Base-by-base conservation (phyloP, 2,888 invertebrate genomes). In the Acronicta psi region DNA sequence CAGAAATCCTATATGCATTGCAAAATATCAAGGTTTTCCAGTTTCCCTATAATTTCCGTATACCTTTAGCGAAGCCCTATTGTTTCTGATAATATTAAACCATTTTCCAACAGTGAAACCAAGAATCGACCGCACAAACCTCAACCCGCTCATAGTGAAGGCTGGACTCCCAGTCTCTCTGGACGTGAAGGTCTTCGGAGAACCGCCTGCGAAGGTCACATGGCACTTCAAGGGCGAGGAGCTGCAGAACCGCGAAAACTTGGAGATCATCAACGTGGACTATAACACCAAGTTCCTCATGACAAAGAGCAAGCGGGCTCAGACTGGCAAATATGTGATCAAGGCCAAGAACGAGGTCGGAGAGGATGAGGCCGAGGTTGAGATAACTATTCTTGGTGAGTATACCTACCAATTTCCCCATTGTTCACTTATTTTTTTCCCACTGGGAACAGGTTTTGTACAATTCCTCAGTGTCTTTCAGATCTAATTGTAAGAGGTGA, bases 281-380 rank as follows among this genome's bases (percentile, higher is more conserved):
- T 98, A 98, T 83, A 98, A 98, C 81, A 98, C 98, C 0, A 98
- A 98, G 92, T 96, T 98, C 92, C 96, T 98, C 81, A 96, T 98
- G 72, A 95, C 98, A 83, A 96, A 97, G 86, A 96, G 97, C 23
- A 97, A 97, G 78, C 95, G 99, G 52, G 92, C 94, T 3, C 97
- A 98, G 81, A 96, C 97, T 58, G 99, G 99, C 31, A 97, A 97
- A 86, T 99, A 99, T 83, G 96, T 96, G 2, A 97, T 99, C 62
- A 97, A 96, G 63, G 98, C 99, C 18, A 97, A 96, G 87, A 99
- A 99, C 86, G 97, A 97, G 84, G 98, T 98, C 7, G 99, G 99
- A 0, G 97, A 98, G 86, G 99, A 99, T 86, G 95, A 96, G 44
- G 99, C 98, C 4, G 98, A 98, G 75, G 94, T 99, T 36, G 98